Percentiles rank a stretch among this genome's conserved stretches.
Conservation (phyloP, 2,888 invertebrate genomes). For the Acholoe squamosa region DNA sequence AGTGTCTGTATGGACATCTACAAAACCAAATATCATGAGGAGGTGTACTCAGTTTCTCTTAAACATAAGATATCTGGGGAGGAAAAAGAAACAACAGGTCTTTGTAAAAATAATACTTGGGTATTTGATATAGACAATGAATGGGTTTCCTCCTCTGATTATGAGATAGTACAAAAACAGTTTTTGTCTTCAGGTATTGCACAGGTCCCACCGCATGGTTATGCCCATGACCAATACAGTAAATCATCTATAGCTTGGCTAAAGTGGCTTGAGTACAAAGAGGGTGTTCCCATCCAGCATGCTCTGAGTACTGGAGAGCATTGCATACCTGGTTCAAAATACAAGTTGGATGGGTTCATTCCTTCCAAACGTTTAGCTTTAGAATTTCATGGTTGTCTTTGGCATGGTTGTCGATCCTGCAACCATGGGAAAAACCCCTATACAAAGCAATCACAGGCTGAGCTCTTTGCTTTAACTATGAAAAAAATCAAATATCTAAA, state of each 20-base stretch:
- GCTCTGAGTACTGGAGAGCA: conserved; percentile 21
- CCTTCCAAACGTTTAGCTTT: not conserved
- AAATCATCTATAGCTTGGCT: not conserved
- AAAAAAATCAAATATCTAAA: not conserved
- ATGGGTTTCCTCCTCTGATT: not conserved
- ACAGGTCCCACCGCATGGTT: conserved; percentile 24
- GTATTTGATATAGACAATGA: not conserved
- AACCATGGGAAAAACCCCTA: not conserved
- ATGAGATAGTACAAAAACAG: not conserved
- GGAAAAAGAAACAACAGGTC: not conserved
- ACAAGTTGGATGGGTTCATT: conserved; percentile 15
- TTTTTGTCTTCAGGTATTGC: not conserved
- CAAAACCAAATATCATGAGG: conserved; percentile 18
- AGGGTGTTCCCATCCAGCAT: conserved; percentile 1
- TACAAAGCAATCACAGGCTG: not conserved
- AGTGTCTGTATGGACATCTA: conserved; percentile 52
- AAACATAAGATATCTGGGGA: not conserved
- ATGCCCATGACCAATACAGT: conserved; percentile 25
- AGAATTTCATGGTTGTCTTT: conserved; percentile 30
- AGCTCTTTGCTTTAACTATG: conserved; percentile 1
- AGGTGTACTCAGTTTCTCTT: not conserved
- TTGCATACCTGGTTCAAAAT: not conserved
- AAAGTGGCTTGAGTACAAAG: not conserved
- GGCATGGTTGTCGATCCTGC: conserved; percentile 26
- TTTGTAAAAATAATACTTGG: not conserved